Conservation (phyloP, 1,140 invertebrate species). For the Heterodera carotae region DNA sequence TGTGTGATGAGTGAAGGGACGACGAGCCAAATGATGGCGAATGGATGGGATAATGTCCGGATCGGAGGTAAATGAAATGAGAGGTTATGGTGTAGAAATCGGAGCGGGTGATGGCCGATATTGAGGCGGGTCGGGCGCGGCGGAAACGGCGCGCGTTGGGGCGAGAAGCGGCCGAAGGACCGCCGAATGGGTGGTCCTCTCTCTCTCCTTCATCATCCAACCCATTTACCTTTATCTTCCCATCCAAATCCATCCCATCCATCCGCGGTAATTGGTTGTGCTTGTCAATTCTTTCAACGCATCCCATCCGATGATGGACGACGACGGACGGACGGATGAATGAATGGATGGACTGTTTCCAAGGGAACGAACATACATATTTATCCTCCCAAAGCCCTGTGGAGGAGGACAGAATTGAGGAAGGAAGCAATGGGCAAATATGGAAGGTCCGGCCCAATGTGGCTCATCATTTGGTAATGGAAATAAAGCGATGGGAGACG, state of each 20-base stretch:
- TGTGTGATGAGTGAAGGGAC: background rate
- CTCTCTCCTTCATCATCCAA: background rate
- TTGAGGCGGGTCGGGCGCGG: too few species aligned
- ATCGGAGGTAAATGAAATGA: background rate
- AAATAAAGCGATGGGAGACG: too few species aligned
- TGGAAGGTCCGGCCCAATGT: background rate
- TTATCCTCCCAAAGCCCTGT: too few species aligned
- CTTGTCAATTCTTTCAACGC: background rate
- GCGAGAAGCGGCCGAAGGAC: too few species aligned
- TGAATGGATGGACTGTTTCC: background rate
- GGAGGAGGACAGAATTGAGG: too few species aligned
- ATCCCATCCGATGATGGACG: background rate
- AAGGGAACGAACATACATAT: background rate
- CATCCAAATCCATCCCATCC: background rate
- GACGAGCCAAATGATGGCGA: background rate
- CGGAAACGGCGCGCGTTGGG: too few species aligned
- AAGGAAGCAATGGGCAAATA: background rate
- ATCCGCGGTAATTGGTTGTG: background rate
- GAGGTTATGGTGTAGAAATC: background rate
- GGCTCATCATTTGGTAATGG: too few species aligned
- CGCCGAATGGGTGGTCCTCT: background rate
- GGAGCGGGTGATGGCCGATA: too few species aligned
- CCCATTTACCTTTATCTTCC: too few species aligned
- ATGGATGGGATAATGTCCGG: background rate
- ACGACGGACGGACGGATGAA: too few species aligned